Evolutionary conservation across 2,888 invertebrate genomes (phyloP).

Genomic region (Lycocerus yunnanus): DNA sequence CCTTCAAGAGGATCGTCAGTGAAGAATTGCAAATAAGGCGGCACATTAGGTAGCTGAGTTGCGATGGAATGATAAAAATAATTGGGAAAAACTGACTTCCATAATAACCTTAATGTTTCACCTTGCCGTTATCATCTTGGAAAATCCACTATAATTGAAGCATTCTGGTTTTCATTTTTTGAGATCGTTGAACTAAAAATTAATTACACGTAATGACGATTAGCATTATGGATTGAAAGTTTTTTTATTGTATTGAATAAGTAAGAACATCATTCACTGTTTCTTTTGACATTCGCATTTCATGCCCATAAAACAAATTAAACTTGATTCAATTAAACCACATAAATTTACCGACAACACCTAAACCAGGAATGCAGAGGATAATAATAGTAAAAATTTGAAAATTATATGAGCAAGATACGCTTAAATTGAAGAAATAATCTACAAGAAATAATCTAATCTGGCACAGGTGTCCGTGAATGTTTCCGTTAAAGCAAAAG

Average conservation of each 20-base stretch:
- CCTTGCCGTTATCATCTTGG: neutral
- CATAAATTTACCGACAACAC: slow-evolving; percentile 31
- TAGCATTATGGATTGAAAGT: neutral
- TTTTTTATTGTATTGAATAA: neutral
- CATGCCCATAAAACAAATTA: slow-evolving; percentile 20
- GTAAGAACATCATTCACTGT: neutral
- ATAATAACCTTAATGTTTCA: neutral
- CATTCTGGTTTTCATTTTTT: neutral
- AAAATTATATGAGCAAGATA: slow-evolving; percentile 37
- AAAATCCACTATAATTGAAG: neutral
- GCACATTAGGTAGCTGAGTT: too few species aligned
- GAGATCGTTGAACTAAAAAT: neutral
- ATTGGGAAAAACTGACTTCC: neutral
- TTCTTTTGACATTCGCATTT: slow-evolving; percentile 4
- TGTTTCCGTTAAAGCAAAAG: slow-evolving; percentile 41
- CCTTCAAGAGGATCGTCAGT: too few species aligned
- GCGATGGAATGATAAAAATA: too few species aligned
- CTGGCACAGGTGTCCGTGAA: slow-evolving; percentile 50
- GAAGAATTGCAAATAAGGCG: too few species aligned
- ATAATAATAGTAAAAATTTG: slow-evolving; percentile 27
- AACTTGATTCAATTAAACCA: slow-evolving; percentile 16
- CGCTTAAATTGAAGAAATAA: slow-evolving; percentile 47
- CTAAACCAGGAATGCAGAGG: slow-evolving; percentile 31
- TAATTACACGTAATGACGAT: neutral
- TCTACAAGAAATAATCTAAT: slow-evolving; percentile 46